These are phyloP conservation scores for Caenorhabditis virilis DNA, from an alignment of 2,888 invertebrate species.

Conservation along the genomic window DNA sequence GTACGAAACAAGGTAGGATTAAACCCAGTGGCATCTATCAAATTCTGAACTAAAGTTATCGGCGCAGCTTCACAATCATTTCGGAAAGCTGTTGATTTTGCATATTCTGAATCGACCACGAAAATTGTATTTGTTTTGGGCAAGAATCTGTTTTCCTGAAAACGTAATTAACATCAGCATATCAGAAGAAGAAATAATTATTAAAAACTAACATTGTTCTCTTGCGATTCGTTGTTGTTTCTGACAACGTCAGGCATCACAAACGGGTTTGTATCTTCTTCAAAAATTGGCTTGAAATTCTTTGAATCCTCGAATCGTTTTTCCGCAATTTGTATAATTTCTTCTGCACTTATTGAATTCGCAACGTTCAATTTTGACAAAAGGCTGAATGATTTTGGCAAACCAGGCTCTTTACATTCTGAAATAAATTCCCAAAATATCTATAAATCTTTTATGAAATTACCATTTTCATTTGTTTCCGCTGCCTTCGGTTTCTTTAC, in stretches of 20 bases:
- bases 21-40: conserved; percentile 63
- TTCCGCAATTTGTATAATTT: conserved; percentile 47
- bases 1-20: conserved; percentile 97
- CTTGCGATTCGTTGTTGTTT: conserved; percentile 6
- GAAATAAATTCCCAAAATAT: too few species aligned
- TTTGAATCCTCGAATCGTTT: conserved; percentile 28
- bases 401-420: too few species aligned
- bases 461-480: too few species aligned
- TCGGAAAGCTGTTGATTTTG: conserved; percentile 91
- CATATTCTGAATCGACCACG: conserved; percentile 94
- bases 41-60: conserved; percentile 85
- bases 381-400: conserved; percentile 58
- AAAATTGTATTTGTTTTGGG: conserved; percentile 69
- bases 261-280: conserved; percentile 53
- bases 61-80: conserved; percentile 91
- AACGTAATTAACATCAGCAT: conserved; percentile 4
- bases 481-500: too few species aligned
- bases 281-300: conserved; percentile 57
- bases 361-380: conserved; percentile 64
- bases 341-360: conserved; percentile 69
- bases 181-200: too few species aligned
- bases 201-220: too few species aligned
- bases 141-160: conserved; percentile 15
- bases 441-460: too few species aligned
- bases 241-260: conserved; percentile 41